Evolutionary conservation across 2,113 vertebrate species (phyloP), one percentile per base, ranked within the genome.

Genomic region (Ammodytes dubius): DNA sequence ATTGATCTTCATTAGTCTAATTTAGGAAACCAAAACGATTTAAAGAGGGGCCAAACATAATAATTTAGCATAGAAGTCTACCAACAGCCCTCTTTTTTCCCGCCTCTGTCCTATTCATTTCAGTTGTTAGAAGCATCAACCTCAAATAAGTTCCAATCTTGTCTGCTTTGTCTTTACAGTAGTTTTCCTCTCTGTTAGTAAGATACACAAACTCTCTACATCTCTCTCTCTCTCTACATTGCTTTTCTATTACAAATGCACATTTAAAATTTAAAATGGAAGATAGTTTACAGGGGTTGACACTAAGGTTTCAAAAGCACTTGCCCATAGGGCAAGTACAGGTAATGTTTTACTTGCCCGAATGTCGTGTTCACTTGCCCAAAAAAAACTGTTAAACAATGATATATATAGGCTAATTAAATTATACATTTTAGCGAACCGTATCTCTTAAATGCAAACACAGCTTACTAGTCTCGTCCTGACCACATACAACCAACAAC

Each of bases 191-290:
- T 65, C 17, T 7, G n/a, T 79, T 61, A 15, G 10, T 43, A 68
- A 49, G 19, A 65, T 40, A 8, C 43, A 78, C 42, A 46, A 13
- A 60, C 43, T 73, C 40, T 35, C n/a, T 47, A 47, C 7, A 4
- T 56, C 39, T 50, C 17, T 15, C 10, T 7, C 58, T 45, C 27
- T 50, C 49, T 69, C 4, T 42, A 2, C 27, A 83, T 84, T 61
- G 69, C 83, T 85, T 84, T 75, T 39, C 39, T 64, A 7, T 50
- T 40, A 50, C 46, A 74, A 79, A 74, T 70, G 53, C 40, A 53
- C 57, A 42, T 74, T 68, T 77, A 4, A 60, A 46, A 59, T 74
- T 76, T n/a, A 77, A 80, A 87, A 57, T 60, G 42, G 27, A 68
- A 65, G 43, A n/a, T 39, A 40, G 5, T 19, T n/a, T n/a, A n/a